phyloP scores from a whole-genome alignment of 92 coral and sea anemone genomes.

The Bergia sp. region DNA sequence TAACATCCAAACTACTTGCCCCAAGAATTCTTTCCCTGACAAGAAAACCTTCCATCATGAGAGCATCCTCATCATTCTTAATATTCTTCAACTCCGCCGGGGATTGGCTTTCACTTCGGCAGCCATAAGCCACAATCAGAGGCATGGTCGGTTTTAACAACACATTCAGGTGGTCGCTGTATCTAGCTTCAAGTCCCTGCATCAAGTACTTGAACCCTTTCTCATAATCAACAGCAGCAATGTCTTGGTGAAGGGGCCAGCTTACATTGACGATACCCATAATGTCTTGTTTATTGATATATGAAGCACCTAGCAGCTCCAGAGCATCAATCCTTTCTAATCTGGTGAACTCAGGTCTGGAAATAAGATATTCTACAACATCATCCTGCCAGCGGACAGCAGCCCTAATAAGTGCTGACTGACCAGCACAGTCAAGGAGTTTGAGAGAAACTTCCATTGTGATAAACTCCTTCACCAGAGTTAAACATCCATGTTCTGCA shows the following conservation, averaged over 20 bases:
- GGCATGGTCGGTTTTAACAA: not conserved
- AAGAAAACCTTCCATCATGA: conserved; percentile 57
- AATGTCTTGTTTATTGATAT: conserved; percentile 44
- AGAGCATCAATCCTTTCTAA: conserved; percentile 52
- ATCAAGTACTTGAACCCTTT: conserved; percentile 51
- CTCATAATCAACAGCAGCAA: conserved; percentile 47
- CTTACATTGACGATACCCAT: conserved; percentile 56
- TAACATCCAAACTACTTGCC: conserved; percentile 26
- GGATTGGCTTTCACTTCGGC: conserved; percentile 50
- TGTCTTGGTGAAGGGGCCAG: conserved; percentile 46
- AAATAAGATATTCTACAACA: conserved; percentile 55
- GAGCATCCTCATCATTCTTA: conserved; percentile 38
- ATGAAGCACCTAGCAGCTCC: conserved; percentile 63
- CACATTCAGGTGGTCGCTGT: conserved; percentile 31
- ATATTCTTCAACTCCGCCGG: conserved; percentile 48
- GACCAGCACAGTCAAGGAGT: conserved; percentile 45
- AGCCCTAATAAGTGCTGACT: conserved; percentile 52
- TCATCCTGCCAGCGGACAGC: conserved; percentile 55
- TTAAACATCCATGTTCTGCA: conserved; percentile 57
- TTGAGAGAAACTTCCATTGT: conserved; percentile 23
- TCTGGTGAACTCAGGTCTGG: conserved; percentile 51
- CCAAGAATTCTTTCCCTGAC: conserved; percentile 62
- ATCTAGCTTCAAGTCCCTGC: conserved; percentile 50
- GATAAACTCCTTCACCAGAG: conserved; percentile 55
- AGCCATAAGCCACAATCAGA: conserved; percentile 33